Evolutionary conservation across 2,888 invertebrate species (phyloP).

Genomic region (Nephrocerus scutellatus): DNA sequence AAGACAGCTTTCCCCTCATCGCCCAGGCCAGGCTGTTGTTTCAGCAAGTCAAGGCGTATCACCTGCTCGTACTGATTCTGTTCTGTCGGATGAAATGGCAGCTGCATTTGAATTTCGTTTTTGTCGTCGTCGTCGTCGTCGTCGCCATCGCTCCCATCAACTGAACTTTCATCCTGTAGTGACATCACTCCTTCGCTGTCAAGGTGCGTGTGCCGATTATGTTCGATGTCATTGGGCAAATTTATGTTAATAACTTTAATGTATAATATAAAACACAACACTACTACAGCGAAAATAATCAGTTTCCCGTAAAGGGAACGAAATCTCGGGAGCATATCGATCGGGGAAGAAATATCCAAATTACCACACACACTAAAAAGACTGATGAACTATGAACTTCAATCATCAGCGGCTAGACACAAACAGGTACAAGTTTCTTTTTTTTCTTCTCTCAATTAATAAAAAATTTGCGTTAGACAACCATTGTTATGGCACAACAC

Average conservation of each 20-base stretch:
- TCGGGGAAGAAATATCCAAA: not conserved
- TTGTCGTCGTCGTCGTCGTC: slow-evolving; percentile 6
- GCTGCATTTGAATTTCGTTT: not conserved
- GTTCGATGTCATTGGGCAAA: too few relatives aligned
- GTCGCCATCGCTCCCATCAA: slow-evolving; percentile 16
- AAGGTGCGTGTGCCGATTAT: too few relatives aligned
- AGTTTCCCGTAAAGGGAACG: slow-evolving; percentile 46
- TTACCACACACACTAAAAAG: not conserved
- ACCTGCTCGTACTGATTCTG: slow-evolving; percentile 34
- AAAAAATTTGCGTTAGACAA: too few relatives aligned
- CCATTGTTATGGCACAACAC: too few relatives aligned
- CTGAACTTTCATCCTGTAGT: too few relatives aligned
- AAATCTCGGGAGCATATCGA: slow-evolving; percentile 43
- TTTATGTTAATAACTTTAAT: slow-evolving; percentile 36
- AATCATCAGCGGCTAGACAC: not conserved
- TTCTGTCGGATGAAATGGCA: slow-evolving; percentile 4
- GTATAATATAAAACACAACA: slow-evolving; percentile 40
- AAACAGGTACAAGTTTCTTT: slow-evolving; percentile 6
- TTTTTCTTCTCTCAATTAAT: too few relatives aligned
- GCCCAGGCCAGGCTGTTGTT: slow-evolving; percentile 64
- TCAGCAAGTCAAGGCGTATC: slow-evolving; percentile 57
- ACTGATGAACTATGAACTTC: not conserved
- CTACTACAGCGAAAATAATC: slow-evolving; percentile 39
- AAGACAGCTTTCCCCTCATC: slow-evolving; percentile 63
- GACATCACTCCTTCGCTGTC: too few relatives aligned